phyloP scores from a whole-genome alignment of 2,888 invertebrate genomes.

The Campoletis raptor region DNA sequence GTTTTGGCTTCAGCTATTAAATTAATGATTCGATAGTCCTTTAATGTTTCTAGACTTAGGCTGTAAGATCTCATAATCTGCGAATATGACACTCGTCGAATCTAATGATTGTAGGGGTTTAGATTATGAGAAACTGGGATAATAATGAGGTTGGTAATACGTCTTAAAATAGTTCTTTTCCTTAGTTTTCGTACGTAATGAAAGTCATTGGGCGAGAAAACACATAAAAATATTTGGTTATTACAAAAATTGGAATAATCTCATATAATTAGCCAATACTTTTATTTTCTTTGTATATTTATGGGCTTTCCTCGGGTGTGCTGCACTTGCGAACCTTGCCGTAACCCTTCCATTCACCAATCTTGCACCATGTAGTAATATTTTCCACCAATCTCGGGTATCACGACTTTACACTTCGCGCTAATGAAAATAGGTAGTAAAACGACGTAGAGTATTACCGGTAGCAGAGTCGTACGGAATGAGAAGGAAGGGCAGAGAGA shows the following conservation, averaged over 20 bases:
- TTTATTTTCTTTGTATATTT: not conserved
- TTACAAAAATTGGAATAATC: not conserved
- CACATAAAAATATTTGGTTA: not conserved
- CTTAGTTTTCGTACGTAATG: not conserved
- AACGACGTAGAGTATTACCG: slow-evolving; percentile 39
- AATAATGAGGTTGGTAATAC: not conserved
- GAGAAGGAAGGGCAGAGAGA: not conserved
- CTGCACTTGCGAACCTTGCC: not conserved
- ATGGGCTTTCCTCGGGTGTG: too few relatives aligned
- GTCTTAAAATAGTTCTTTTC: not conserved
- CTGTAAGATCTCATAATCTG: not conserved
- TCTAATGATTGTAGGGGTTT: not conserved
- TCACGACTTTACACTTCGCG: slow-evolving; percentile 64
- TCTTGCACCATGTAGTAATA: slow-evolving; percentile 18
- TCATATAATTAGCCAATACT: not conserved
- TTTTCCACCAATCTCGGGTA: slow-evolving; percentile 23
- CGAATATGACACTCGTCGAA: not conserved
- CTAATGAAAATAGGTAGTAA: slow-evolving; percentile 67
- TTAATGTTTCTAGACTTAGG: not conserved
- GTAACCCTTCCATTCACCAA: slow-evolving; percentile 10
- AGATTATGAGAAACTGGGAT: not conserved
- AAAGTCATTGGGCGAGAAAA: not conserved
- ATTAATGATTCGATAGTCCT: not conserved
- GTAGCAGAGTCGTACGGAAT: slow-evolving; percentile 41
- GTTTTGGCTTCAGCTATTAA: not conserved